Evolutionary conservation across 2,888 invertebrate species (phyloP).

Genomic region (Anorthoa munda): DNA sequence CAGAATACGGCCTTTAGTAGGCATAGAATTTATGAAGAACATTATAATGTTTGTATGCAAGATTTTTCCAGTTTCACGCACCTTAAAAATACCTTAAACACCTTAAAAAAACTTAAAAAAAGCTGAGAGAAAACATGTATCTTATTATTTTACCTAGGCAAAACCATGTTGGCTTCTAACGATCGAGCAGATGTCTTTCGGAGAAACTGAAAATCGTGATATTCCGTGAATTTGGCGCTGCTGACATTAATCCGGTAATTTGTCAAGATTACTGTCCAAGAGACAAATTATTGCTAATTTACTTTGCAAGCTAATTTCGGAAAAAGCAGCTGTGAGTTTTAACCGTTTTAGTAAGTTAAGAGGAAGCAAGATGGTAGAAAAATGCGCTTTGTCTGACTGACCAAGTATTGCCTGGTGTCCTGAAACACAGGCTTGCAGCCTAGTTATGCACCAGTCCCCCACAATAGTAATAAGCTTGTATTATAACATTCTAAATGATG

Average conservation of each 20-base stretch:
- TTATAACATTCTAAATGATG: too few relatives aligned
- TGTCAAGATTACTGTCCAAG: slow-evolving; percentile 61
- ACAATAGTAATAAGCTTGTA: too few relatives aligned
- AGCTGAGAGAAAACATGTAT: not conserved
- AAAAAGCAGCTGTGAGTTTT: slow-evolving; percentile 12
- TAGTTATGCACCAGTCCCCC: too few relatives aligned
- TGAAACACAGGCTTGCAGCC: too few relatives aligned
- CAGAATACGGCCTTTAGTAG: too few relatives aligned
- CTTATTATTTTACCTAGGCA: not conserved
- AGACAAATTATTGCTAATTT: slow-evolving; percentile 53
- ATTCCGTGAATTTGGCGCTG: slow-evolving; percentile 37
- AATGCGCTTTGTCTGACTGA: not conserved
- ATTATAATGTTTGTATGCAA: too few relatives aligned
- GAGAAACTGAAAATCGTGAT: slow-evolving; percentile 31
- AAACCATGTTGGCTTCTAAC: not conserved
- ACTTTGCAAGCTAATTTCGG: slow-evolving; percentile 47
- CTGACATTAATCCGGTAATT: slow-evolving; percentile 51
- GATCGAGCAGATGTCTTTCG: slow-evolving; percentile 24
- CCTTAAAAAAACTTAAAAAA: too few relatives aligned
- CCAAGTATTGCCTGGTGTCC: not conserved
- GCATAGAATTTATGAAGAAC: too few relatives aligned
- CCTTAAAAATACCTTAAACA: not conserved
- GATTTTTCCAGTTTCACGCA: not conserved
- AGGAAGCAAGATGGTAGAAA: not conserved
- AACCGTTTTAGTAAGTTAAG: slow-evolving; percentile 4